Base-by-base conservation (phyloP, 2,888 invertebrate species). In the Drosophila prolongata region DNA sequence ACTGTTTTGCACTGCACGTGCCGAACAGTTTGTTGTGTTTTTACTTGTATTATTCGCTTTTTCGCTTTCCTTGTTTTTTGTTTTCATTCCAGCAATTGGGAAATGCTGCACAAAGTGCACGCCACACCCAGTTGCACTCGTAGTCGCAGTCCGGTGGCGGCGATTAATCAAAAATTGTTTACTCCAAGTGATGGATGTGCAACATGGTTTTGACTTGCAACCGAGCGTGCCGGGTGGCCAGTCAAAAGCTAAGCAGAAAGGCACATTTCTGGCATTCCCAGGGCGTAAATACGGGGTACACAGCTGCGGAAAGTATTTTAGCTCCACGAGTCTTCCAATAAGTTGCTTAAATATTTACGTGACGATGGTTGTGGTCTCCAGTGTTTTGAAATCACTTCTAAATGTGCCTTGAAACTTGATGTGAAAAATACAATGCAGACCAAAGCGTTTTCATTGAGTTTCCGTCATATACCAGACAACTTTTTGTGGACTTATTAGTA, bases 141-240 rank as follows among this genome's bases (percentile, higher is more conserved):
- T 24, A 55, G 60, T 54, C 49, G 69, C 34, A 47, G 68, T 72
- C 52, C 76, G 69, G 62, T 71, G 79, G 57, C 55, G 76, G 80
- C 82, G 85, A 87, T 87, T 87, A 87, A 90, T 89, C 87, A 89
- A 85, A 89, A 89, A 88, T 83, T 86, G 79, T 87, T 89, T 89
- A 80, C 89, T 84, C 76, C 79, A 87, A 85, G 85, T 88, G 87
- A 90, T 87, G 85, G 87, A 90, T 90, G 90, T 85, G 82, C 79
- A 77, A 87, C 85, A 87, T 80, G 77, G 79, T 73, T 86, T 77
- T 79, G 80, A 85, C 86, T 78, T 81, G 76, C 77, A 79, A 75
- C 79, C 75, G 73, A 66, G 76, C 68, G 62, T 72, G 49, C 61
- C 82, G 75, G 65, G 81, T 71, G 54, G 66, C 71, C 59, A 68